Conservation (phyloP, 1,140 invertebrate species). For the Platyscapa corneri region DNA sequence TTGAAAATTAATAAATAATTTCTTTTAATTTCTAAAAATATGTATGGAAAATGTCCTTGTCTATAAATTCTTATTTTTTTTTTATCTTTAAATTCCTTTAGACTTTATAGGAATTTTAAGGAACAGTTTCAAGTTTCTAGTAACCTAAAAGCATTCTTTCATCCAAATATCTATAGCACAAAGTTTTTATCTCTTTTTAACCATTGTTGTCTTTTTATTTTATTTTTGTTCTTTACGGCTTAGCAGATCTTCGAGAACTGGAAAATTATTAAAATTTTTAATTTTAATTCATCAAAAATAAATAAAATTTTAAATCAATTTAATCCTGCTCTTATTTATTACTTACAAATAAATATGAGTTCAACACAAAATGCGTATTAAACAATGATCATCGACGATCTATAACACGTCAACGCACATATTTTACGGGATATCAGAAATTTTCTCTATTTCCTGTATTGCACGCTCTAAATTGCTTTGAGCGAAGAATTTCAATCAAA, state of each 20-base stretch:
- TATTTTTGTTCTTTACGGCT: background rate
- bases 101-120: too few species aligned
- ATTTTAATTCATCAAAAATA: constrained; percentile 22
- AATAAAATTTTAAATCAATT: constrained; percentile 8
- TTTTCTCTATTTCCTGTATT: background rate
- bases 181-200: background rate
- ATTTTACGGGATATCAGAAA: background rate
- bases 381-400: constrained; percentile 4
- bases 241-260: background rate
- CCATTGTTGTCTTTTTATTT: background rate
- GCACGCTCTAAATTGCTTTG: constrained; percentile 12
- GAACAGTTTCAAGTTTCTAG: too few species aligned
- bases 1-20: constrained; percentile 34
- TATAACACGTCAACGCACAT: background rate
- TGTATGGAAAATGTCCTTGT: background rate
- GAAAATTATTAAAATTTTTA: constrained; percentile 22
- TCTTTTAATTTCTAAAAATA: constrained; percentile 29
- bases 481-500: background rate
- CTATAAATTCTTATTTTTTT: too few species aligned
- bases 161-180: background rate
- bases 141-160: too few species aligned
- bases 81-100: too few species aligned
- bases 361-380: constrained; percentile 31
- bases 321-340: constrained; percentile 6
- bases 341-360: constrained; percentile 24